phyloP scores from a whole-genome alignment of 1,140 invertebrate genomes.

The Ladona fulva region DNA sequence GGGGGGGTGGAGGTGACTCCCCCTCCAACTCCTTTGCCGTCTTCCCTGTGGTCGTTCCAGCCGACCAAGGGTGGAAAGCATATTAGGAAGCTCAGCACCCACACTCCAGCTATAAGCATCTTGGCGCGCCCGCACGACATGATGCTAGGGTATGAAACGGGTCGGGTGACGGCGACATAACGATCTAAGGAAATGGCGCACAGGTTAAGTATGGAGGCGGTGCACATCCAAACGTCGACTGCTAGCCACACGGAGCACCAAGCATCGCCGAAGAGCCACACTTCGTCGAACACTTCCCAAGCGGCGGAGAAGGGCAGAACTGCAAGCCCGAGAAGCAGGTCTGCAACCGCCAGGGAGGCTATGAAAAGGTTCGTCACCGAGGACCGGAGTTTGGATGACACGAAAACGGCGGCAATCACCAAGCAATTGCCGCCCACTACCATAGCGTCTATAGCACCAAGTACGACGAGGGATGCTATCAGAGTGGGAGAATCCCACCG shows the following conservation, averaged over 20 bases:
- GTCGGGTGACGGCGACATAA: constrained; percentile 89
- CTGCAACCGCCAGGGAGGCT: constrained; percentile 83
- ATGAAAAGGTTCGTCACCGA: constrained; percentile 95
- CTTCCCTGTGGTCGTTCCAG: constrained; percentile 66
- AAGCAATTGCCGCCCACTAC: constrained; percentile 83
- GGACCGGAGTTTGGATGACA: constrained; percentile 68
- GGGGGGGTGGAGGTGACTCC: neutral
- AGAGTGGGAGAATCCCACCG: constrained; percentile 65
- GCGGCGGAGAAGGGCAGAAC: constrained; percentile 86
- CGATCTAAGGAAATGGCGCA: constrained; percentile 86
- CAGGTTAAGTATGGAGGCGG: constrained; percentile 88
- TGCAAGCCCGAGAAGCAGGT: constrained; percentile 80
- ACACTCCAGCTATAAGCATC: constrained; percentile 78
- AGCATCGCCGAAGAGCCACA: constrained; percentile 86
- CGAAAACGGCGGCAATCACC: constrained; percentile 84
- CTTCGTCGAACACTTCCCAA: constrained; percentile 83
- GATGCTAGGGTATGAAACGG: constrained; percentile 83
- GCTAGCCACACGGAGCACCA: constrained; percentile 91
- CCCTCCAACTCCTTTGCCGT: neutral
- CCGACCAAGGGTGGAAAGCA: constrained; percentile 93
- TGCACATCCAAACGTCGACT: constrained; percentile 94
- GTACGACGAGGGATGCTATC: constrained; percentile 60
- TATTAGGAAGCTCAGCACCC: constrained; percentile 92
- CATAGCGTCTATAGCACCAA: constrained; percentile 74
- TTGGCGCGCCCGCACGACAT: constrained; percentile 85